Conservation (phyloP, 2,797 vertebrate species). For the Heliangelus exortis region DNA sequence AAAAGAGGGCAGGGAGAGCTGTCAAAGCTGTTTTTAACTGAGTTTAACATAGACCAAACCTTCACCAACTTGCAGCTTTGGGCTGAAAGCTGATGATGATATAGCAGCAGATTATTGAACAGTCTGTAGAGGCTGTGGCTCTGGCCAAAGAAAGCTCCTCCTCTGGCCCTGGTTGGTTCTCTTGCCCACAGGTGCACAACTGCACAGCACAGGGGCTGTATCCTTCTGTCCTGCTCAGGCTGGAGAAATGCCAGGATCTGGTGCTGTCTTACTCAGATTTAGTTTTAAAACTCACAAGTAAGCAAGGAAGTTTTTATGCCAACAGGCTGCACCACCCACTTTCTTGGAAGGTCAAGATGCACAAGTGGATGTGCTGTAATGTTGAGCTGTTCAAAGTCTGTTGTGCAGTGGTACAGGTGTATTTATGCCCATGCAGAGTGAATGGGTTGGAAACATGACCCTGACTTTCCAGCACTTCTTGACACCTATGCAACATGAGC, state of each 20-base stretch:
- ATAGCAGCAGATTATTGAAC: not conserved
- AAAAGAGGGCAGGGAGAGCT: not conserved
- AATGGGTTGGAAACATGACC: not conserved
- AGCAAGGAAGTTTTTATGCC: not conserved
- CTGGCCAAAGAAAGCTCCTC: not conserved
- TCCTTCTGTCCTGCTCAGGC: not conserved
- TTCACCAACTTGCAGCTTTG: not conserved
- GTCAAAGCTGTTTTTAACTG: not conserved
- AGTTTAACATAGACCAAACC: not conserved
- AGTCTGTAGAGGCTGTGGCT: not conserved
- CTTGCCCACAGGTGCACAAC: accelerated
- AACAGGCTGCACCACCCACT: not conserved
- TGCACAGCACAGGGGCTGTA: not conserved
- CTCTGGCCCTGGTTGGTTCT: not conserved
- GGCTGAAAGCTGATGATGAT: not conserved
- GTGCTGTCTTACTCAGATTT: not conserved
- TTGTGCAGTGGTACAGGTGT: not conserved
- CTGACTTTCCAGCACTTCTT: not conserved
- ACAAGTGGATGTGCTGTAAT: not conserved
- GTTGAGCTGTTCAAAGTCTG: not conserved
- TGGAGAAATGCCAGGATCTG: not conserved
- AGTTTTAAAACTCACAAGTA: not conserved
- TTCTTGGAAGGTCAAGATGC: not conserved
- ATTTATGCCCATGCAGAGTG: not conserved
- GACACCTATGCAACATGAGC: too few relatives aligned